Evolutionary conservation across 2,888 invertebrate species (phyloP).

Genomic region (Saturnia japonica): DNA sequence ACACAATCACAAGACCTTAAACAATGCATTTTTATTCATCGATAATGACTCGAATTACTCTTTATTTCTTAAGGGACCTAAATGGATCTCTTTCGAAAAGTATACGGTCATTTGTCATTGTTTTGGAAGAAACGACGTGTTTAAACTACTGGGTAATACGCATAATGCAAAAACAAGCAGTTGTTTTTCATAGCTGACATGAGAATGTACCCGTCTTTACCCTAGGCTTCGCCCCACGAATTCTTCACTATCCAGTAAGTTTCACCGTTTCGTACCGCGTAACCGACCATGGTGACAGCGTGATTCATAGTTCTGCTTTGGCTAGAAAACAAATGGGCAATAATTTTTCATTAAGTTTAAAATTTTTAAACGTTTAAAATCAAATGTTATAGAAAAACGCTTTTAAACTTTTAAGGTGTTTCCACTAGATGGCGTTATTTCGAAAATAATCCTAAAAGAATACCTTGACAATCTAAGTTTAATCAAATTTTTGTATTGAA

Average conservation of each 20-base stretch:
- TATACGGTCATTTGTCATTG: background rate
- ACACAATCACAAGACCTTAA: background rate
- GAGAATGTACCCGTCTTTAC: conserved; percentile 52
- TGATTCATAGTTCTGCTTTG: conserved; percentile 35
- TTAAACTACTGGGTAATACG: conserved; percentile 39
- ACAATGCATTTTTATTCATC: background rate
- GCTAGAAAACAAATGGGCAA: conserved; percentile 23
- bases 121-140: background rate
- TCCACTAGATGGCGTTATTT: no score
- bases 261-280: conserved; percentile 46
- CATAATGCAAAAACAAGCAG: conserved; percentile 41
- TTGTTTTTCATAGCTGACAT: conserved; percentile 45
- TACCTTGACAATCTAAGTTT: no score
- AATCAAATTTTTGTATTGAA: no score
- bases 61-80: background rate
- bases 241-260: conserved; percentile 61
- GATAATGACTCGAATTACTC: background rate
- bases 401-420: no score
- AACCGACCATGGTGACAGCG: conserved; percentile 51
- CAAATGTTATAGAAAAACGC: no score
- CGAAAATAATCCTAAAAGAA: no score
- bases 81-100: background rate
- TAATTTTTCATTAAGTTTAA: no score
- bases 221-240: conserved; percentile 57
- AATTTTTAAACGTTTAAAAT: no score